A percentile compares a stretch with the other conserved stretches of the same genome.
Evolutionary conservation across 2,797 vertebrate species (phyloP).

Genomic region (Meda fulgida): DNA sequence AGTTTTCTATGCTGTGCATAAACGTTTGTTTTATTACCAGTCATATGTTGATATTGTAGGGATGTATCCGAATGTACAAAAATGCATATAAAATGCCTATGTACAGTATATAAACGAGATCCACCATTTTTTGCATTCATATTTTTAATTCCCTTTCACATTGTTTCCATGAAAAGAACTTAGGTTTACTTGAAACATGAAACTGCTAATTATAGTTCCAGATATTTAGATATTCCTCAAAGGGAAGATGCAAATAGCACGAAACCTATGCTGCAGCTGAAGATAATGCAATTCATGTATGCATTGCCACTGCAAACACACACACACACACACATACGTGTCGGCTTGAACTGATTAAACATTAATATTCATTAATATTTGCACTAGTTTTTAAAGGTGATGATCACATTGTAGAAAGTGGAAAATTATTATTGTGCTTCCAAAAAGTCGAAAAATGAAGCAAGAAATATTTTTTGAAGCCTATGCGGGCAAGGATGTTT

Average conservation of each 20-base stretch:
- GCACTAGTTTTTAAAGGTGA: constrained; percentile 6
- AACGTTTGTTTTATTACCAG: background rate
- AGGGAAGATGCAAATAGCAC: background rate
- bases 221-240: background rate
- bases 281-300: background rate
- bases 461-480: constrained; percentile 64
- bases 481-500: constrained; percentile 20
- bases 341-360: constrained; percentile 15
- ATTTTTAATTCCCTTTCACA: background rate
- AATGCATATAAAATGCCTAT: background rate
- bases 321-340: background rate
- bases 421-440: constrained; percentile 9
- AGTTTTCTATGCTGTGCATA: background rate
- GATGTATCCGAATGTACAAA: background rate
- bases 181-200: background rate
- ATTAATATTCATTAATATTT: constrained; percentile 48
- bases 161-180: background rate
- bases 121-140: background rate
- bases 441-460: constrained; percentile 28
- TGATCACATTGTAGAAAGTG: background rate
- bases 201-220: constrained; percentile 11
- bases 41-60: background rate
- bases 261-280: background rate
- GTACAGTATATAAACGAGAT: background rate
- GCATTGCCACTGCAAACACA: background rate